These are phyloP conservation scores for Tethea ocularis DNA, from an alignment of 2,888 invertebrate species.

Conservation along the genomic window DNA sequence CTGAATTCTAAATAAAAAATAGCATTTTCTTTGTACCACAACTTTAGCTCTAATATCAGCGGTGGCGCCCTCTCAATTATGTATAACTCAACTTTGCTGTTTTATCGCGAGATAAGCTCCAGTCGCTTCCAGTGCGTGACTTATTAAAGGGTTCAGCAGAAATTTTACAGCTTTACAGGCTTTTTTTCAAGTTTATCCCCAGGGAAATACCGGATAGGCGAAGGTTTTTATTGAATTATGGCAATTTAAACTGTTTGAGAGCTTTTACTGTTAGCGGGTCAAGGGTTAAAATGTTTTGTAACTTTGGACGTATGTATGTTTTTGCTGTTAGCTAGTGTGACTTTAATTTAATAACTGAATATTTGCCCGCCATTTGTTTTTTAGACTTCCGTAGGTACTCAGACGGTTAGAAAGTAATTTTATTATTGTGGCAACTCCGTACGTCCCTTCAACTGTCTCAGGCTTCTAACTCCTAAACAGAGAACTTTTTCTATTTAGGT, in stretches of 20 bases:
- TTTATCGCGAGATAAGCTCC: constrained; percentile 40
- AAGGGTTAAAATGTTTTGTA: background rate
- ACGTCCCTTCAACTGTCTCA: too few relatives aligned
- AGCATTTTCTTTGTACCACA: background rate
- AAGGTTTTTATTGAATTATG: constrained; percentile 9
- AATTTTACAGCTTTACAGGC: constrained; percentile 27
- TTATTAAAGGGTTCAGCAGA: constrained; percentile 43
- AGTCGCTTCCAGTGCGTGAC: constrained; percentile 31
- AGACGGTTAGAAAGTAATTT: too few relatives aligned
- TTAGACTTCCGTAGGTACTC: background rate
- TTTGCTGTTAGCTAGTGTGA: background rate
- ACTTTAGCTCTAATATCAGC: constrained; percentile 12
- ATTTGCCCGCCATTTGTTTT: too few relatives aligned
- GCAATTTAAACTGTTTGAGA: constrained; percentile 8
- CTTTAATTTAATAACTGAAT: too few relatives aligned
- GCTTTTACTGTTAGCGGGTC: background rate
- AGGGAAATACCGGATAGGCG: background rate
- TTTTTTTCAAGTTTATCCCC: background rate
- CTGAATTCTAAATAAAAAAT: too few relatives aligned
- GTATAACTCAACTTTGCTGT: constrained; percentile 45
- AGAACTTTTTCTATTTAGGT: too few relatives aligned
- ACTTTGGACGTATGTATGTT: background rate
- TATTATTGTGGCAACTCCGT: too few relatives aligned
- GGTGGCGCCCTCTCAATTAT: constrained; percentile 43
- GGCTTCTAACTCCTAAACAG: too few relatives aligned